Conservation (phyloP, 2,797 vertebrate species). For the Pangasius sanitwongsei region DNA sequence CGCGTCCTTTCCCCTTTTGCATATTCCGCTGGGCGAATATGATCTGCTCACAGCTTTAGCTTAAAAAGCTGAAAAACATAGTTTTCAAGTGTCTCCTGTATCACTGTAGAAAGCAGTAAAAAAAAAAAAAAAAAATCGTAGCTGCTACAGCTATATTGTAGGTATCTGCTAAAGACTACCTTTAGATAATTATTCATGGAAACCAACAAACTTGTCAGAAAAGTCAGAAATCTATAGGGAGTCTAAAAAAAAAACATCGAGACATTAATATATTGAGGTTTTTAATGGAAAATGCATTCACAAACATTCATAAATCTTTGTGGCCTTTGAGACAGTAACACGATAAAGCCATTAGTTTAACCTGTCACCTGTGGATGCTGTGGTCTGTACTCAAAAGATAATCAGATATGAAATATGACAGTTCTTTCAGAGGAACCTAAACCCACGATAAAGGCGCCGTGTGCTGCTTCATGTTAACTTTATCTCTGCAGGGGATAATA, state of each 20-base stretch:
- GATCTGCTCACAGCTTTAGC: neutral
- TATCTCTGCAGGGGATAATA: neutral
- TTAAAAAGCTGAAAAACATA: neutral
- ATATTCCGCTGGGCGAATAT: neutral
- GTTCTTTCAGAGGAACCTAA: conserved; percentile 10
- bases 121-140: neutral
- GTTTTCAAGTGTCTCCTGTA: neutral
- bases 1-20: neutral
- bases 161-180: neutral
- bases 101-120: neutral
- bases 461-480: conserved; percentile 3
- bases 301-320: neutral
- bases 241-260: neutral
- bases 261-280: neutral
- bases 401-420: neutral
- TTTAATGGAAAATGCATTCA: conserved; percentile 22
- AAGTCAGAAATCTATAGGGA: neutral
- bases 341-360: neutral
- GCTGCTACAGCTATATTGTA: neutral
- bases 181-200: neutral
- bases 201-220: neutral
- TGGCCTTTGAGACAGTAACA: neutral
- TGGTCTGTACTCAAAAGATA: neutral
- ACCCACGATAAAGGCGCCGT: neutral
- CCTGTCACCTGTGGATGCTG: neutral